A percentile compares a stretch with the other conserved stretches of the same genome.
phyloP scores from a whole-genome alignment of 2,113 vertebrate species.

The Eudorcas thomsonii region DNA sequence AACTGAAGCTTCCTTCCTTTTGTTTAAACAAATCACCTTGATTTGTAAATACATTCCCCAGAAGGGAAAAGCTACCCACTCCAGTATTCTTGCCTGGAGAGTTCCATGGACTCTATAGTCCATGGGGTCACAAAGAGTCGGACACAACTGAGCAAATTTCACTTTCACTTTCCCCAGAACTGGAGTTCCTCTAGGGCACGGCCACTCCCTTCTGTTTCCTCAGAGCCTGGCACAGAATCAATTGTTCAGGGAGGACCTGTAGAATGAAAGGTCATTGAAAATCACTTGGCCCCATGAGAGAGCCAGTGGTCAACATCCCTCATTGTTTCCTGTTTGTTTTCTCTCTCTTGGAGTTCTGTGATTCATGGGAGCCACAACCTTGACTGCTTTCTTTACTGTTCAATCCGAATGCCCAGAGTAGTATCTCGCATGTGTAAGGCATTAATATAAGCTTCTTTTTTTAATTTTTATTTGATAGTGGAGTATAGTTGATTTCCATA shows the following conservation, averaged over 20 bases:
- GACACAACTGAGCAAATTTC: neutral
- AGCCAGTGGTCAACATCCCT: neutral
- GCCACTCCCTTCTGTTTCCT: neutral
- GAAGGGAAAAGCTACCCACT: neutral
- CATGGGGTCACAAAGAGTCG: neutral
- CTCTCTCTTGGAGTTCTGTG: neutral
- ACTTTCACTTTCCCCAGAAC: neutral
- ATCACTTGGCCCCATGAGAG: too few species aligned
- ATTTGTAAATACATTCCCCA: neutral
- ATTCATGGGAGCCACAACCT: neutral
- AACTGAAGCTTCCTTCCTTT: neutral
- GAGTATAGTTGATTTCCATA: neutral
- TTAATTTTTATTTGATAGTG: neutral
- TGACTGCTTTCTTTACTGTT: accelerated
- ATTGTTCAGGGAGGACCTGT: neutral
- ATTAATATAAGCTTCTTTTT: neutral
- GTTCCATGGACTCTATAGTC: neutral
- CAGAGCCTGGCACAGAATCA: neutral
- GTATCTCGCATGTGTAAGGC: neutral
- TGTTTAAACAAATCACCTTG: neutral
- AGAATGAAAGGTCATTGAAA: neutral
- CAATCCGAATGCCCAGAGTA: neutral
- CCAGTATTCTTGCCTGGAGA: neutral
- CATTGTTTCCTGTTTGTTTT: neutral
- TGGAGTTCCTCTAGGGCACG: neutral